phyloP scores from a whole-genome alignment of 53 echinoderm and acorn worm species.

The Hippasteria phrygiana region DNA sequence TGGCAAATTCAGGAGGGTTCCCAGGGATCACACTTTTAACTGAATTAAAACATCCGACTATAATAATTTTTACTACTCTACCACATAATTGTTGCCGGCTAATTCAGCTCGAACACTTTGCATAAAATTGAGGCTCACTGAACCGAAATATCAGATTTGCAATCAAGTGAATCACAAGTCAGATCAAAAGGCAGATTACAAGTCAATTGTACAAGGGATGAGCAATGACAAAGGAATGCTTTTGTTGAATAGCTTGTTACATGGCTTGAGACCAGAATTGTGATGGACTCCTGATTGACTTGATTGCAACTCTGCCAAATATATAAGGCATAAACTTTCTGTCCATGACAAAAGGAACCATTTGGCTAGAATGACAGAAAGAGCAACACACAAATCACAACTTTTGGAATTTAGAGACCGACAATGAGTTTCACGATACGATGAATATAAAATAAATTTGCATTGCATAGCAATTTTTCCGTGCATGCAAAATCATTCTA shows the following conservation, averaged over 20 bases:
- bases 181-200: too few relatives aligned
- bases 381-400: neutral
- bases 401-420: neutral
- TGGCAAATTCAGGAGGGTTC: too few relatives aligned
- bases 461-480: neutral
- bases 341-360: neutral
- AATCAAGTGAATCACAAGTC: too few relatives aligned
- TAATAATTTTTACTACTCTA: neutral
- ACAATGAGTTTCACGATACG: neutral
- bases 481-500: neutral
- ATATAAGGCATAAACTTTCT: conserved; percentile 49
- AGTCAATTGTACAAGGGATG: too few relatives aligned
- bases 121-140: conserved; percentile 39
- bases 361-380: conserved; percentile 3
- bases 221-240: too few relatives aligned
- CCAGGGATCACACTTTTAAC: too few relatives aligned
- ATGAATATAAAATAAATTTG: neutral
- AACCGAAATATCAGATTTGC: too few relatives aligned
- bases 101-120: conserved; percentile 22
- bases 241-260: too few relatives aligned
- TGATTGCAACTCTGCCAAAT: too few relatives aligned
- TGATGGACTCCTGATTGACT: too few relatives aligned
- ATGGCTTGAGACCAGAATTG: too few relatives aligned
- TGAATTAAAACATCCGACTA: neutral
- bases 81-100: neutral